These are phyloP conservation scores for Coilia nasus DNA, from an alignment of 2,797 vertebrate genomes.

Conservation along the genomic window DNA sequence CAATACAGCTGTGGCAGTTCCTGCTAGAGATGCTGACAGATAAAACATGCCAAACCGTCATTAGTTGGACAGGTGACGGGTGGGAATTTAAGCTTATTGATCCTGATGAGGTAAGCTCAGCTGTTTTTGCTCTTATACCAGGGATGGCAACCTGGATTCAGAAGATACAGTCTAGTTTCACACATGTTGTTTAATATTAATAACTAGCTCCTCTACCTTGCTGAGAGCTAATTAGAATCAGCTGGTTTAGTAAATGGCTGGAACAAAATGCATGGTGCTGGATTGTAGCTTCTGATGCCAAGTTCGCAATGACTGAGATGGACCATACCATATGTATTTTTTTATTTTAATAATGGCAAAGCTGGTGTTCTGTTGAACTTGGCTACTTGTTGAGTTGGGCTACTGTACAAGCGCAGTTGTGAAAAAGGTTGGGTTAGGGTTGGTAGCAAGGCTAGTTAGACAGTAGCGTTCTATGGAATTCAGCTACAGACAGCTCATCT, in stretches of 20 bases:
- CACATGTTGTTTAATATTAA: too few species aligned
- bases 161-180: too few species aligned
- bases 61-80: constrained; percentile 88
- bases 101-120: constrained; percentile 80
- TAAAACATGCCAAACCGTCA: constrained; percentile 85
- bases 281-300: too few species aligned
- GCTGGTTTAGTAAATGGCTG: too few species aligned
- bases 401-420: not conserved
- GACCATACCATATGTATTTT: not conserved
- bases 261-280: too few species aligned
- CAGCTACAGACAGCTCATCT: too few species aligned
- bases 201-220: too few species aligned
- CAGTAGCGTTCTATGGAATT: too few species aligned
- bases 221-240: too few species aligned
- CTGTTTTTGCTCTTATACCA: constrained; percentile 12
- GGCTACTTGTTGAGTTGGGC: not conserved
- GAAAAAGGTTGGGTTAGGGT: not conserved
- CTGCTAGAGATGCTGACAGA: constrained; percentile 85
- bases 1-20: constrained; percentile 90
- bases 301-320: too few species aligned
- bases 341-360: not conserved
- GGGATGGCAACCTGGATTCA: too few species aligned
- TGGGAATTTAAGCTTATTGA: constrained; percentile 91
- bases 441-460: too few species aligned
- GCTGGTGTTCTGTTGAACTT: not conserved